phyloP scores from a whole-genome alignment of 2,888 invertebrate genomes.

The Perizoma flavofasciatum region DNA sequence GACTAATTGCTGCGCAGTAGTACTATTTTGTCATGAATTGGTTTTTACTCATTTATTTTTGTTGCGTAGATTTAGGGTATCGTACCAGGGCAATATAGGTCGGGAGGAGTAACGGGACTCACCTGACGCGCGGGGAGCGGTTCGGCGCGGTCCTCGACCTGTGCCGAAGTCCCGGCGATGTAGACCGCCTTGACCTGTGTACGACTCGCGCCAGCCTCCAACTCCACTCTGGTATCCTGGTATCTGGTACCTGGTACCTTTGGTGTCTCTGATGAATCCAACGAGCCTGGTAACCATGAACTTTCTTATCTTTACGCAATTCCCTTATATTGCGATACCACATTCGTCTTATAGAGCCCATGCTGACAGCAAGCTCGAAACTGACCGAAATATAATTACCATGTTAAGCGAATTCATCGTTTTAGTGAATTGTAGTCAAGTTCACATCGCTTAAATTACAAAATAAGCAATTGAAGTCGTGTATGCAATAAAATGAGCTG shows the following conservation, averaged over 20 bases:
- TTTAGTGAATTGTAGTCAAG: constrained; percentile 15
- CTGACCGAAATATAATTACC: constrained; percentile 14
- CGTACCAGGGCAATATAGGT: constrained; percentile 49
- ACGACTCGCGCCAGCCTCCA: constrained; percentile 63
- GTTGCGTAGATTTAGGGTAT: constrained; percentile 8
- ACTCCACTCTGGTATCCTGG: constrained; percentile 60
- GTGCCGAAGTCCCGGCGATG: constrained; percentile 50
- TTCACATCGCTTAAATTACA: constrained; percentile 29
- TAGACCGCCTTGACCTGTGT: constrained; percentile 70
- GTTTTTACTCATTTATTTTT: constrained; percentile 13
- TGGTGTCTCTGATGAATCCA: constrained; percentile 26
- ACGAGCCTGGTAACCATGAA: constrained; percentile 24
- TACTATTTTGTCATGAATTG: constrained; percentile 16
- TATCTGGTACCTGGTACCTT: constrained; percentile 41
- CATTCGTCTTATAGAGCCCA: constrained; percentile 22
- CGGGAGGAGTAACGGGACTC: constrained; percentile 67
- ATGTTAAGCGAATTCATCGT: constrained; percentile 18
- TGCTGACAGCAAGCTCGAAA: constrained; percentile 25
- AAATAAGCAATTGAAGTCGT: constrained; percentile 28
- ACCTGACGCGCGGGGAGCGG: constrained; percentile 59
- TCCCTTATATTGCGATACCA: constrained; percentile 6
- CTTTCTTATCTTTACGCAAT: constrained; percentile 17
- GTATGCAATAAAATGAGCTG: constrained; percentile 47
- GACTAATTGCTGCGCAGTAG: constrained; percentile 21
- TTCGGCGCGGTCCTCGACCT: constrained; percentile 67